Conservation (phyloP, 2,888 invertebrate species). For the Seira sanloemensis region DNA sequence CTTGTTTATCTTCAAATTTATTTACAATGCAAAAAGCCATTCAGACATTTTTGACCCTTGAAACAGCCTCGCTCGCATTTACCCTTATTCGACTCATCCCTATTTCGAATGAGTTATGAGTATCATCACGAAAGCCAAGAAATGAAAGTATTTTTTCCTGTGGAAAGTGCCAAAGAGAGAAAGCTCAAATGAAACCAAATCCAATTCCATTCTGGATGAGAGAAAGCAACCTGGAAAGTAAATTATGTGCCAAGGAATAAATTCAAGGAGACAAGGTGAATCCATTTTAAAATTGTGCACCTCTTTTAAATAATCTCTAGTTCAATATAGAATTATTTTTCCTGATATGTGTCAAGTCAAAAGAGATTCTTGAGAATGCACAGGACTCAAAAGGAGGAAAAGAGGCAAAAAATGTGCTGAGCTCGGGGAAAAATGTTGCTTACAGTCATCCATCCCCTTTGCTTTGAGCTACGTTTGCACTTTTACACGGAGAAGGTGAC, state of each 20-base stretch:
- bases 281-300: not conserved
- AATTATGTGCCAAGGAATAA: slow-evolving; percentile 5
- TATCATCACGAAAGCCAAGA: slow-evolving; percentile 2
- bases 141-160: not conserved
- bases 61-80: too few relatives aligned
- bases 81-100: not conserved
- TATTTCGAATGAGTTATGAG: slow-evolving; percentile 1
- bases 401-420: not conserved
- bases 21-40: too few relatives aligned
- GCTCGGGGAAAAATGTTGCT: not conserved
- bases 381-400: not conserved
- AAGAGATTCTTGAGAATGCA: not conserved
- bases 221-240: not conserved
- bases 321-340: not conserved
- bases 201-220: not conserved
- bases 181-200: not conserved
- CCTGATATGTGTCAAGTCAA: not conserved
- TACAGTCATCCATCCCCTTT: not conserved
- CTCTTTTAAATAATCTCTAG: slow-evolving; percentile 14
- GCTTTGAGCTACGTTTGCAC: not conserved
- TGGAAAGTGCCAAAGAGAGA: not conserved
- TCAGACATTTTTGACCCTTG: not conserved
- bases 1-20: too few relatives aligned
- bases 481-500: not conserved
- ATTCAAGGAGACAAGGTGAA: not conserved